A percentile compares a stretch with the other conserved stretches of the same genome.
phyloP scores from a whole-genome alignment of 2,888 invertebrate genomes.

The Stegana nigrithorax region DNA sequence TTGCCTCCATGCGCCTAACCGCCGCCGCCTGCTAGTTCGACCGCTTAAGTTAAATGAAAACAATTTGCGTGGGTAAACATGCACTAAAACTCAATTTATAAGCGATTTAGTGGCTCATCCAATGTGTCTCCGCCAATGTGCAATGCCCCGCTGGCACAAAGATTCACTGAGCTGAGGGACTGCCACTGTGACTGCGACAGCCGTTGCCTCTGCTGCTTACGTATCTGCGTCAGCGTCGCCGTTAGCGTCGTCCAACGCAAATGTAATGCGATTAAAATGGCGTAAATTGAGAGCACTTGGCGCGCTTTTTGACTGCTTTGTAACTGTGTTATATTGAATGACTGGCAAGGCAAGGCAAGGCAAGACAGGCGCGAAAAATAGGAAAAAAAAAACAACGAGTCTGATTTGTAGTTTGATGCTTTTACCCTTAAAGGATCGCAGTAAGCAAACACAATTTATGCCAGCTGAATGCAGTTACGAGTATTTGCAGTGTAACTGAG shows the following conservation, averaged over 20 bases:
- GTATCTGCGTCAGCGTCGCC: no score
- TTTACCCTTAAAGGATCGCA: no score
- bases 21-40: not conserved
- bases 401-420: no score
- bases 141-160: not conserved
- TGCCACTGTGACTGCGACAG: not conserved
- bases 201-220: no score
- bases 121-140: not conserved
- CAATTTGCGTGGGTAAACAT: conserved; percentile 67
- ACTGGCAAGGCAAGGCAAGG: no score
- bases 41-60: not conserved
- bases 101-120: conserved; percentile 27
- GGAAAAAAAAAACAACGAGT: no score
- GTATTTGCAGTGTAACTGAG: no score
- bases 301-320: conserved; percentile 34
- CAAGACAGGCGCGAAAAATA: no score
- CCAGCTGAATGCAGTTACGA: no score
- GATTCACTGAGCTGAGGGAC: no score
- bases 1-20: not conserved
- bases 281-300: conserved; percentile 58
- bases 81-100: conserved; percentile 63
- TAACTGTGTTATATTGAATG: not conserved
- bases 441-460: no score
- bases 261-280: conserved; percentile 59
- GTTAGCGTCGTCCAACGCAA: conserved; percentile 30